Evolutionary conservation across 2,888 invertebrate species (phyloP).

Genomic region (Hermodice carunculata): DNA sequence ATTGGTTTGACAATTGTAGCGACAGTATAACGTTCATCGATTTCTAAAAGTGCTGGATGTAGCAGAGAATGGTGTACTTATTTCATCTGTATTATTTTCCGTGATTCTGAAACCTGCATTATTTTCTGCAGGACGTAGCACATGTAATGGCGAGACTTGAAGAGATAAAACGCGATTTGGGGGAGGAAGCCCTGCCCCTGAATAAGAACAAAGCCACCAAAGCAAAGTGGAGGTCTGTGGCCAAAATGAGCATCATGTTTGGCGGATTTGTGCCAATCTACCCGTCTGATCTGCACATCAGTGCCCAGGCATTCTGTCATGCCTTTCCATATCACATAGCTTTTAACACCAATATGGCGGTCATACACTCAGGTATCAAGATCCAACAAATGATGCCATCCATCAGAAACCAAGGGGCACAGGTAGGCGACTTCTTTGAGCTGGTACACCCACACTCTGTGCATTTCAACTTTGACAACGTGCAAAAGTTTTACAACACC

Average conservation of each 20-base stretch:
- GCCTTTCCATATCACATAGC: conserved; percentile 55
- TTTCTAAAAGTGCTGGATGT: no score
- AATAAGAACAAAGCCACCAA: conserved; percentile 43
- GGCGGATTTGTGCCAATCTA: conserved; percentile 52
- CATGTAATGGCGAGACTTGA: conserved; percentile 48
- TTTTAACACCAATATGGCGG: conserved; percentile 47
- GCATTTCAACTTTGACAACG: conserved; percentile 49
- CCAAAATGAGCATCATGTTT: conserved; percentile 48
- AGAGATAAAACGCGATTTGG: conserved; percentile 47
- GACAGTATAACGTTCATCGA: no score
- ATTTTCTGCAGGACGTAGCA: conserved; percentile 55
- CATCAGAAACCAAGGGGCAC: conserved; percentile 31
- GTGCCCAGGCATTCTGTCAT: conserved; percentile 49
- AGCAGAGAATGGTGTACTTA: no score
- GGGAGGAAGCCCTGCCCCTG: conserved; percentile 53
- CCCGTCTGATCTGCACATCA: conserved; percentile 26
- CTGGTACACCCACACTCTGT: conserved; percentile 51
- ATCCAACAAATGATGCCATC: conserved; percentile 51
- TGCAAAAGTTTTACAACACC: conserved; percentile 49
- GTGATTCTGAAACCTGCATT: no score
- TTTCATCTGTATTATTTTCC: no score
- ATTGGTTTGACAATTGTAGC: no score
- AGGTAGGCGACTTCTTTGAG: conserved; percentile 41
- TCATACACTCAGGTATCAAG: conserved; percentile 48
- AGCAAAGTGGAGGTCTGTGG: conserved; percentile 53